Base-by-base conservation (phyloP, 2,797 vertebrate species). In the Echeneis naucrates region DNA sequence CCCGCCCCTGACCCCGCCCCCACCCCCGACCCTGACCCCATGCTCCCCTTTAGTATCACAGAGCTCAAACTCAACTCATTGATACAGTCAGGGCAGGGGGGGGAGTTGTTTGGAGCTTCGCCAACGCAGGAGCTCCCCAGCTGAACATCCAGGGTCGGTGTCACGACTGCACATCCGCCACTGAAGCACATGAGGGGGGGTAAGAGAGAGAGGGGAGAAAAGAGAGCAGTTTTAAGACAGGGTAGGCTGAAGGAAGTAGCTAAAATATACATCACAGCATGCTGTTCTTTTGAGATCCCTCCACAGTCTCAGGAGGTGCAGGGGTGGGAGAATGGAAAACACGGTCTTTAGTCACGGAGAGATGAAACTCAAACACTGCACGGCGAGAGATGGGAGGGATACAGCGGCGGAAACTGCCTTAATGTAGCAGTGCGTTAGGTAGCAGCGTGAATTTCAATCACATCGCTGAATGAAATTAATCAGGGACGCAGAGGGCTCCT, bases 251-350 rank as follows among this genome's bases (percentile, higher is more conserved):
- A 71, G 75, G 80, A 91, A 87, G 79, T 51, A 80, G 55, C 72
- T 91, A 72, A 93, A 94, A 93, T 89, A 92, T 91, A 92, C 88
- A 92, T 92, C 88, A 93, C 83, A 92, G 90, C 70, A 37, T 56
- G 83, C 60, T 84, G 79, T 65, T 86, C 81, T 83, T 78, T 72
- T 75, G 78, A 89, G 87, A 87, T 81, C 80, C 64, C 52, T 3
- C 81, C 60, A 75, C 84, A 81, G 87, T 87, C 75, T 91, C 83
- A 5, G 71, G 85, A 74, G 81, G 81, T 70, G 86, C 83, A 80
- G 75, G 81, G 83, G 81, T 72, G 89, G 84, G 75, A 78, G 85
- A 88, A 88, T 77, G 75, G 83, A 89, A 90, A 87, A 86, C 67
- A 86, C 37, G n/a, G 83, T 91, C 82, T 90, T 92, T 91, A 88